Base-by-base conservation (phyloP, 1,140 invertebrate species). In the Drosophila orena region DNA sequence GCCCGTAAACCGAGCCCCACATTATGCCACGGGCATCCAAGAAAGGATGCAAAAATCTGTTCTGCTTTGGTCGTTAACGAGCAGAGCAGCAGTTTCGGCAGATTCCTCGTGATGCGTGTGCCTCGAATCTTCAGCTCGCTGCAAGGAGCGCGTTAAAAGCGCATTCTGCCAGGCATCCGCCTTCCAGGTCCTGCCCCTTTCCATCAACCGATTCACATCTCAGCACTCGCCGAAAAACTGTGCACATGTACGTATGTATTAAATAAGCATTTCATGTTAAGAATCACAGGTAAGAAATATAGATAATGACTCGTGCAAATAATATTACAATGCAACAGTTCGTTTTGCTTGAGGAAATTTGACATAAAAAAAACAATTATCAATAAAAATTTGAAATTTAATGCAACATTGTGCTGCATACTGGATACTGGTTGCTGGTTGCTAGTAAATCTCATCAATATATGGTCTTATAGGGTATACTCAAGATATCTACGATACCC, bases 21-120 rank as follows among this genome's bases (percentile, higher is more conserved):
- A 50, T 74, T 74, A 24, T 24, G 71, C 69, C 71, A 14, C 14
- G 11, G 66, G 69, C 47, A 30, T 8, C 7, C 10, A 38, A 54
- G 56, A 55, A 65, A 40, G 43, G 37, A 43, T 64, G 17, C 15
- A 74, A 74, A 74, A 74, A 74, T 75, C 60, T 75, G 71, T 77
- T 85, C 71, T 78, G 79, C 83, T 88, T 42, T 88, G 83, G 68
- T 79, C 60, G 75, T 88, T 88, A 88, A 60, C 71, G 62, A 59
- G 40, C 60, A 56, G 62, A 59, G 40, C 60, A 56, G 47, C 27
- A 52, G 55, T 64, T 27, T 61, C 62, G 20, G 17, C n/a, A 30
- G 46, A 20, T 10, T 50, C 53, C 54, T 10, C 34, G 71, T 30
- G 37, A 43, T 70, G 74, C 77, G 75, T 88, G 81, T 72, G 75